Evolutionary conservation across 2,888 invertebrate genomes (phyloP), one percentile per base, ranked within the genome.

Genomic region (Sarcophaga rosellei): DNA sequence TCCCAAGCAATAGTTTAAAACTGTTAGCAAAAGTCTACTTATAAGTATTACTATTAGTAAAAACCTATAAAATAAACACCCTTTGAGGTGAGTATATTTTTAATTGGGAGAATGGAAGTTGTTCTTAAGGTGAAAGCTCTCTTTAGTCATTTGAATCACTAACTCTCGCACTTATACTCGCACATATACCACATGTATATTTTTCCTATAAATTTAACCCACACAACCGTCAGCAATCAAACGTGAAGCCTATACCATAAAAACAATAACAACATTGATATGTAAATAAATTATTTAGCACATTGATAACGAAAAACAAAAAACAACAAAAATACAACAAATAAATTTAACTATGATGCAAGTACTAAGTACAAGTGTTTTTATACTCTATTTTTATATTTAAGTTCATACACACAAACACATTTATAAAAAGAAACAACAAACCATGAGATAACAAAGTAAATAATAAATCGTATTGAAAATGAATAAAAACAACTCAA

Each of bases 281-380:
- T 74, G 88, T 88, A 87, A 89, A 88, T 84, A 88, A 87, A 81
- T 70, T 87, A 88, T 88, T 89, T 89, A 89, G 88, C 88, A 88
- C 88, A 86, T 85, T 89, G 89, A 89, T 89, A 88, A 88, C 88
- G 69, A 88, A 73, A 76, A 68, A 62, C 74, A 69, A 61, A 81
- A 70, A 23, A 53, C 44, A 66, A 66, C 8, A 11, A 47, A 3
- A 11, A 70, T 66, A 80, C 57, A 79, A 57, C 69, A 80, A 76
- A 81, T 23, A 81, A 82, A 78, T 68, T 72, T 57, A 83, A 73
- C 81, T 85, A 66, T 79, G 78, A 75, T 78, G 85, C 78, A 85
- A 80, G 53, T 84, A 44, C 44, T n/a, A 66, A 44, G 45, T 74
- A 53, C 75, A 63, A 45, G 45, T 63, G 63, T 47, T 20, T 21